These are phyloP conservation scores for rat (Rattus norvegicus) DNA, from an alignment of 2,113 vertebrate genomes.

Conservation along the genomic window GRCr8 NC_086020.1:38034001-38034500, in stretches of 20 bases:
- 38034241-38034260: conserved; percentile 31
- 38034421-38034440: background rate
- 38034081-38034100: conserved; percentile 5
- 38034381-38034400: background rate
- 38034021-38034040: background rate
- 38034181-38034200: conserved; percentile 20
- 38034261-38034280: background rate
- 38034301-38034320: background rate
- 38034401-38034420: background rate
- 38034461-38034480: background rate
- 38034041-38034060: background rate
- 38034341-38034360: background rate
- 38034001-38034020: background rate
- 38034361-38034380: background rate
- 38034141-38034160: background rate
- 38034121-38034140: background rate
- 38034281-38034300: background rate
- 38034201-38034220: background rate
- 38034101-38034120: conserved; percentile 1
- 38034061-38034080: background rate
- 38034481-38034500: background rate
- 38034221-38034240: background rate
- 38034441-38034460: background rate
- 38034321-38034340: background rate
- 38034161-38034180: background rate